phyloP scores from a whole-genome alignment of 2,797 vertebrate genomes.

The Catamblyrhynchus diadema region DNA sequence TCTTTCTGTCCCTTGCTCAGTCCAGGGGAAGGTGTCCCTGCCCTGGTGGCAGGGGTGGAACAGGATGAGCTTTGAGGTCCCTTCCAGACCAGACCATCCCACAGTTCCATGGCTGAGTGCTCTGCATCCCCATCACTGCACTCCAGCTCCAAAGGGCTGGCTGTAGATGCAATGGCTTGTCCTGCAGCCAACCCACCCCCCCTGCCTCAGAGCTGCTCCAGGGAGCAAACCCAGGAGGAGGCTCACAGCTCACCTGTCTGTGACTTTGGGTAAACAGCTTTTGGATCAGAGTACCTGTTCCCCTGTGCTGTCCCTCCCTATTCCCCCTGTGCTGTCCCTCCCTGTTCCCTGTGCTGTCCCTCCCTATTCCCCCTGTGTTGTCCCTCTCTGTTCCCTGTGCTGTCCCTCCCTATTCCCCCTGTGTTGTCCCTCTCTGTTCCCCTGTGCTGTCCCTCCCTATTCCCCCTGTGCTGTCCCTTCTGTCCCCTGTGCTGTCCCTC shows the following conservation, averaged over 20 bases:
- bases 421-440: not conserved
- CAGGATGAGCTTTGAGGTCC: rapidly evolving
- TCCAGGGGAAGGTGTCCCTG: not conserved
- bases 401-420: too few relatives aligned
- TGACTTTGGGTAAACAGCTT: not conserved
- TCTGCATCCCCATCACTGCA: not conserved
- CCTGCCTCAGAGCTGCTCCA: not conserved
- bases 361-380: too few relatives aligned
- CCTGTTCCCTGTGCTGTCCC: too few relatives aligned
- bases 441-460: not conserved
- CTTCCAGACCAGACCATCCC: not conserved
- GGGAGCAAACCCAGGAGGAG: not conserved
- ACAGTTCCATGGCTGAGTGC: not conserved
- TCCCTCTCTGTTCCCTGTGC: too few relatives aligned
- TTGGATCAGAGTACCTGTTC: not conserved
- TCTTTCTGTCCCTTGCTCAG: not conserved
- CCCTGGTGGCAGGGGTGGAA: rapidly evolving
- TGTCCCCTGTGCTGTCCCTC: too few relatives aligned
- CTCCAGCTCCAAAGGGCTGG: rapidly evolving
- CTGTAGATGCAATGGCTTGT: rapidly evolving
- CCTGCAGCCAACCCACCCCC: rapidly evolving
- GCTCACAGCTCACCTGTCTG: not conserved
- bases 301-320: not conserved
- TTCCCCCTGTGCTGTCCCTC: too few relatives aligned
- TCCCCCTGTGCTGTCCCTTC: too few relatives aligned